Evolutionary conservation across 1,140 invertebrate species (phyloP), one percentile per base, ranked within the genome.

Genomic region (Drosophila melanica): DNA sequence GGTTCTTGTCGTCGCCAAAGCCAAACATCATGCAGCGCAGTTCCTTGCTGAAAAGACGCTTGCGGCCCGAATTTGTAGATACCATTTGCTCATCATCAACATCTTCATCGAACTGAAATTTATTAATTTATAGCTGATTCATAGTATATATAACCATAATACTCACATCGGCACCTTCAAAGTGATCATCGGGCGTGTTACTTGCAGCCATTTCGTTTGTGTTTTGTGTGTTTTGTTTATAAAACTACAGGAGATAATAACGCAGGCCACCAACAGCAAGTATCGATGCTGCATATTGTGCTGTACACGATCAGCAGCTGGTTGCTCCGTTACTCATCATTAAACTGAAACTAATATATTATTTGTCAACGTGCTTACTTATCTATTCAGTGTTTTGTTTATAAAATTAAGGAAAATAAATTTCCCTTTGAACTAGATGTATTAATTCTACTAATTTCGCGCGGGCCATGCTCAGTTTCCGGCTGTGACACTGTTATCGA

Each of bases 21-120:
- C 99, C 99, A 93, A 98, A 99, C 98, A 99, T 99, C 98, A 99
- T 99, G 87, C 98, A 99, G 39, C 98, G 94, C 44, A 99, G 92
- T 92, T 98, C 97, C 92, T 98, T 98, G 37, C 96, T 97, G 77
- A 98, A 98, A 1, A 98, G 90, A 53, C 97, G 93, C 92, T 97
- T 98, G 20, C 96, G 93, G 14, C 96, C 96, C 51, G 95, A 94
- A 12, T 95, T 93, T 39, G 95, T 95, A 14, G 93, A 93, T 12
- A 94, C 93, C 16, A 95, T 93, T 45, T 94, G 93, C 48, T 94
- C 93, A 76, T 95, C 95, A 2, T 93, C 92, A 41, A 93, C 93
- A 75, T 95, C 95, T 86, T 95, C 95, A 89, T 96, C 95, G 14
- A 90, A 89, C 59, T 89, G 68, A 5, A 68, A 64, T n/a, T 6